Evolutionary conservation across 2,113 vertebrate genomes (phyloP).

Genomic region (Anoplopoma fimbria): DNA sequence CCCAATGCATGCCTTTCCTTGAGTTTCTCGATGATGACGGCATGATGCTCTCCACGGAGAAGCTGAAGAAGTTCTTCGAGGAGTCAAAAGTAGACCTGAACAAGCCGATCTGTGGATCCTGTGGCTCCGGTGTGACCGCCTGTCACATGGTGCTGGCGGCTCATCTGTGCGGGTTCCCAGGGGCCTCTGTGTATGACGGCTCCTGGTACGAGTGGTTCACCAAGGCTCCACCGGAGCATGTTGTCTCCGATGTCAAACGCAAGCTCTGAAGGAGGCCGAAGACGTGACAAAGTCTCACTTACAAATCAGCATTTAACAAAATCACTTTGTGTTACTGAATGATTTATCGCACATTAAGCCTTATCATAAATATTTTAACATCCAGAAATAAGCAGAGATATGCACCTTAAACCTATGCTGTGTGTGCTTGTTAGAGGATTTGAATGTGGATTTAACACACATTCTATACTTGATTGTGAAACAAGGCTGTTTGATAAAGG

Average conservation of each 20-base stretch:
- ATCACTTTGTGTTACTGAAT: not conserved
- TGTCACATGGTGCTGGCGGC: conserved; percentile 89
- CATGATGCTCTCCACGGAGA: conserved; percentile 50
- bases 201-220: conserved; percentile 92
- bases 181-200: conserved; percentile 86
- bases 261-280: conserved; percentile 60
- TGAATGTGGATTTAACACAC: not conserved
- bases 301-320: not conserved
- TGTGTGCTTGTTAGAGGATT: not conserved
- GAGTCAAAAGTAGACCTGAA: conserved; percentile 80
- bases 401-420: not conserved
- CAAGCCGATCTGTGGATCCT: conserved; percentile 85
- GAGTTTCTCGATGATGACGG: conserved; percentile 8
- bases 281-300: not conserved
- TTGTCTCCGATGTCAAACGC: conserved; percentile 86
- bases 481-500: not conserved
- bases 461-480: not conserved
- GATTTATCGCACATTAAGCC: not conserved
- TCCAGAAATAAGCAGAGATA: not conserved
- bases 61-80: conserved; percentile 47
- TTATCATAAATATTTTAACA: not conserved
- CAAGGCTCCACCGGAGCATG: conserved; percentile 85
- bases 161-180: conserved; percentile 87
- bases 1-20: conserved; percentile 55
- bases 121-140: conserved; percentile 91